These are phyloP conservation scores for Polypterus bichir DNA, from an alignment of 2,113 vertebrate species.

Conservation along the genomic window DNA sequence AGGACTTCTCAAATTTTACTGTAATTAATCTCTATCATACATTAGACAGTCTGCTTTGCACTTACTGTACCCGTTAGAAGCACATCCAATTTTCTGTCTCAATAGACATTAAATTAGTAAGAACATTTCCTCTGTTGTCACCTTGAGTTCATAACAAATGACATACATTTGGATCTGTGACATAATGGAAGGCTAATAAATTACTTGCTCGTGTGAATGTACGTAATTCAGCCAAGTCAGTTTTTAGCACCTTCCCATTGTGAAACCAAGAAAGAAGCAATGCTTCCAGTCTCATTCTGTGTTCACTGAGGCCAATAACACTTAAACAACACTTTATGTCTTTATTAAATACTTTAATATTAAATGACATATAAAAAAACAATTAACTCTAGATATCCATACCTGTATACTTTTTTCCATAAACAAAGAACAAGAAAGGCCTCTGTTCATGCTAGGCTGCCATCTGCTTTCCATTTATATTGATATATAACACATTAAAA, in stretches of 20 bases:
- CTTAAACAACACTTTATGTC: too few species aligned
- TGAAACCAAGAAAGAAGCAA: slow-evolving; percentile 5
- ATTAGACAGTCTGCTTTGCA: slow-evolving; percentile 33
- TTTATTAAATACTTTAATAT: too few species aligned
- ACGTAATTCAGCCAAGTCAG: slow-evolving; percentile 17
- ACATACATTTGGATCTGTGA: slow-evolving; percentile 38
- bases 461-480: too few species aligned
- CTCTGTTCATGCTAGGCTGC: too few species aligned
- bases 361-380: too few species aligned
- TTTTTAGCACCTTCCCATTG: slow-evolving; percentile 11
- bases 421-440: too few species aligned
- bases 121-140: slow-evolving; percentile 42
- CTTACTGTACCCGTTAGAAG: slow-evolving; percentile 37
- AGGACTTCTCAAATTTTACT: slow-evolving; percentile 41
- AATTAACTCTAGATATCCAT: too few species aligned
- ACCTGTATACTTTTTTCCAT: too few species aligned
- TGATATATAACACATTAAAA: too few species aligned
- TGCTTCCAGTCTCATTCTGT: too few species aligned
- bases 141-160: slow-evolving; percentile 39
- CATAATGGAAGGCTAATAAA: slow-evolving; percentile 39
- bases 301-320: too few species aligned
- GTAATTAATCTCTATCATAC: slow-evolving; percentile 51
- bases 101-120: slow-evolving; percentile 56
- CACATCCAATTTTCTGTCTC: slow-evolving; percentile 56
- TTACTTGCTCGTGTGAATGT: slow-evolving; percentile 19